Conservation (phyloP, 2,113 vertebrate genomes). For the Falcunculus frontatus region DNA sequence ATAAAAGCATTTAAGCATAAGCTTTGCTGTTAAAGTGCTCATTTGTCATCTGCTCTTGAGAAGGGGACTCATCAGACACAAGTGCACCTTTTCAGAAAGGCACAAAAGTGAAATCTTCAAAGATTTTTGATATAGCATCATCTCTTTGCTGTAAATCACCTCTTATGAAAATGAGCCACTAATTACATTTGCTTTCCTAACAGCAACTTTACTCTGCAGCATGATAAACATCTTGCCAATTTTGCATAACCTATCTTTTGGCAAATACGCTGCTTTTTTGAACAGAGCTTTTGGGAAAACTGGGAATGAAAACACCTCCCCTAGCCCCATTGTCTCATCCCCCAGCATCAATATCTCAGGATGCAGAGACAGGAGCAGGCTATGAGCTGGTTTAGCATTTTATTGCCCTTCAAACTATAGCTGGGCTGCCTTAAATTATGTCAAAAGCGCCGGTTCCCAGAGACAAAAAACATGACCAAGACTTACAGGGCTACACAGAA, state of each 20-base stretch:
- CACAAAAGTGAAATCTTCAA: background rate
- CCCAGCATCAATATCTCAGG: background rate
- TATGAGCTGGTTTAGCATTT: background rate
- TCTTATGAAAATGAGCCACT: background rate
- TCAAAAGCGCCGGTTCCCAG: background rate
- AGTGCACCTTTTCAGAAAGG: background rate
- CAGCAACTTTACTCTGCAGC: background rate
- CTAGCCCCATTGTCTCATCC: accelerated
- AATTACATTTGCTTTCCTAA: background rate
- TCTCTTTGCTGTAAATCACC: background rate
- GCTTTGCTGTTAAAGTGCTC: background rate
- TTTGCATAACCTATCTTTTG: background rate
- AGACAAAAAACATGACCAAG: background rate
- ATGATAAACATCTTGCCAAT: background rate
- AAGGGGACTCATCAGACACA: background rate
- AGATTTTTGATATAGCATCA: background rate
- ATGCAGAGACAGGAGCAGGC: background rate
- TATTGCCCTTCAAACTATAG: background rate
- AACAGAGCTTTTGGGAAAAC: background rate
- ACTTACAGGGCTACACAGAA: background rate
- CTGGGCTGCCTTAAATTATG: background rate
- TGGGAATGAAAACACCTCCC: background rate
- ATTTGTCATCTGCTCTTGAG: background rate
- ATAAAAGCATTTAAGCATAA: background rate
- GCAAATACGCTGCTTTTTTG: background rate